Conservation (phyloP, 2,113 vertebrate genomes). For the Charina bottae region DNA sequence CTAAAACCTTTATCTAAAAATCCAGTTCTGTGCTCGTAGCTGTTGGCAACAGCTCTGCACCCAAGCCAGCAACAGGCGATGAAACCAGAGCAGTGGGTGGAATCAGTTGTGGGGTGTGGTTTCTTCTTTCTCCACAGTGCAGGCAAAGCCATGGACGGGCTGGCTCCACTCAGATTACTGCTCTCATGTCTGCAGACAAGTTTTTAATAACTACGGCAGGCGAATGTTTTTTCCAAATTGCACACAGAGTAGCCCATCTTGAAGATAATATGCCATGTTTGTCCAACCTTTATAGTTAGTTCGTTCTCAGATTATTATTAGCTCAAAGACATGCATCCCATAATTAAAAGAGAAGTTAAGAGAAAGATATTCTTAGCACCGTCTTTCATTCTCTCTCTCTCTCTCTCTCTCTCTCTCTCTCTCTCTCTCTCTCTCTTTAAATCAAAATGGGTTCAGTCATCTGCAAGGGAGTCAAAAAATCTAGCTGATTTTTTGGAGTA, state of each 20-base stretch:
- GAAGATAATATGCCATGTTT: neutral
- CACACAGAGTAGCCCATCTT: constrained; percentile 37
- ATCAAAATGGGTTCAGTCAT: neutral
- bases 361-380: constrained; percentile 8
- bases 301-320: constrained; percentile 24
- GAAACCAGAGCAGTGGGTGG: constrained; percentile 59
- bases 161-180: constrained; percentile 69
- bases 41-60: constrained; percentile 32
- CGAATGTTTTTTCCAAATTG: constrained; percentile 18
- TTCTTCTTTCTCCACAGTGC: constrained; percentile 53
- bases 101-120: constrained; percentile 65
- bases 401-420: neutral
- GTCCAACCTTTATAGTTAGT: neutral
- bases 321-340: constrained; percentile 30
- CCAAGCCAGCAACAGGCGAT: constrained; percentile 37
- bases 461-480: neutral
- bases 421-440: neutral
- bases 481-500: neutral
- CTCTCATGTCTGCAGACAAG: constrained; percentile 61
- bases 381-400: neutral
- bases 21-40: neutral
- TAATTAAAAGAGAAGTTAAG: constrained; percentile 24
- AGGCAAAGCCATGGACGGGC: constrained; percentile 63
- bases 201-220: constrained; percentile 46
- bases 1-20: neutral